Conservation (phyloP, 2,888 invertebrate species). For the Herminia tarsipennalis region DNA sequence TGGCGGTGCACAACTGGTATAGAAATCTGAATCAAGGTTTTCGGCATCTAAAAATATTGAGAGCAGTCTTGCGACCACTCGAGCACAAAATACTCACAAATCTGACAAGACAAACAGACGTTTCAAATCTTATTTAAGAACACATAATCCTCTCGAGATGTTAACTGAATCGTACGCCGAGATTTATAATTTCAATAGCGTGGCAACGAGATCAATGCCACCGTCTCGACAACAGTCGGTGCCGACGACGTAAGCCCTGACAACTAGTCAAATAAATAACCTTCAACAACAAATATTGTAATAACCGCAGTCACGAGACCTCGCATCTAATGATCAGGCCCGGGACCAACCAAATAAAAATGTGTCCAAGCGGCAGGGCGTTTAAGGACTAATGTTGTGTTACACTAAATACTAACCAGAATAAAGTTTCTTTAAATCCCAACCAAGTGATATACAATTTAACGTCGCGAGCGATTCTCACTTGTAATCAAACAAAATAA, state of each 20-base stretch:
- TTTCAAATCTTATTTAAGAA: slow-evolving; percentile 28
- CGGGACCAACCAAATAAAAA: slow-evolving; percentile 56
- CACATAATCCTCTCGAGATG: slow-evolving; percentile 32
- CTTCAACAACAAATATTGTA: slow-evolving; percentile 81
- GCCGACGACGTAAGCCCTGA: slow-evolving; percentile 62
- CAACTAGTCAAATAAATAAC: slow-evolving; percentile 78
- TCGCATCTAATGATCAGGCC: slow-evolving; percentile 46
- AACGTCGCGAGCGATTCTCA: slow-evolving; percentile 46
- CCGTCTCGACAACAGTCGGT: slow-evolving; percentile 54
- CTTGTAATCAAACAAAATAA: slow-evolving; percentile 50
- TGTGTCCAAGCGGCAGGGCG: slow-evolving; percentile 47
- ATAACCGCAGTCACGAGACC: slow-evolving; percentile 62
- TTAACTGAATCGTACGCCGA: slow-evolving; percentile 49
- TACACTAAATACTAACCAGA: slow-evolving; percentile 53
- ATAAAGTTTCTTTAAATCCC: slow-evolving; percentile 68
- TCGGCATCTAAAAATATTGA: slow-evolving; percentile 12
- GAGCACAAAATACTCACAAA: slow-evolving; percentile 17
- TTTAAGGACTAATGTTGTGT: slow-evolving; percentile 61
- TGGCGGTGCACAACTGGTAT: no score
- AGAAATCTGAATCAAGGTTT: no score
- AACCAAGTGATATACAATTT: slow-evolving; percentile 66
- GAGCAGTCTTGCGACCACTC: slow-evolving; percentile 8
- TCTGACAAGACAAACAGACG: slow-evolving; percentile 34
- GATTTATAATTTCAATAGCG: slow-evolving; percentile 62
- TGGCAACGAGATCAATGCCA: slow-evolving; percentile 61